These are phyloP conservation scores for Idris sp. DNA, from an alignment of 1,140 invertebrate genomes.

Conservation along the genomic window DNA sequence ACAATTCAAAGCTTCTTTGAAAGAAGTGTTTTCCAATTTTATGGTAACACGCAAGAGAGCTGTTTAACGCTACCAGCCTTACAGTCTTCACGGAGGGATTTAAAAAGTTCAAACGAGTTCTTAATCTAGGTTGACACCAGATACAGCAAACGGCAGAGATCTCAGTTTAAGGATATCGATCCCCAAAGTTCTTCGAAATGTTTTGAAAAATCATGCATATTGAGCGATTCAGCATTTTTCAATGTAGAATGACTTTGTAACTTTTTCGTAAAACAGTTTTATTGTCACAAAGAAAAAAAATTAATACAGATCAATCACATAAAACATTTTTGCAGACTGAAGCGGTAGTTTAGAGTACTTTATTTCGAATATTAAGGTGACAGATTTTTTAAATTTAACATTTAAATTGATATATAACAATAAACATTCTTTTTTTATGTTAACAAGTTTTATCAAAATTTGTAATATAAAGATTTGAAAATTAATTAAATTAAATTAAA, in stretches of 20 bases:
- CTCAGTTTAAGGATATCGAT: constrained; percentile 48
- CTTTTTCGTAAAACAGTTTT: constrained; percentile 36
- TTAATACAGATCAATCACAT: constrained; percentile 13
- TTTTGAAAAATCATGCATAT: constrained; percentile 40
- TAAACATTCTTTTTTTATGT: too few relatives aligned
- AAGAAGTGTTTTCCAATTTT: constrained; percentile 55
- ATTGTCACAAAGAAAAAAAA: constrained; percentile 17
- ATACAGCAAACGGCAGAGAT: constrained; percentile 44
- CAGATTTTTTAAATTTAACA: too few relatives aligned
- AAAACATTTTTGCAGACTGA: constrained; percentile 17
- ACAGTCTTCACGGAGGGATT: constrained; percentile 39
- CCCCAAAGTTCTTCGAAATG: constrained; percentile 37
- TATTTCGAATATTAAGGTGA: too few relatives aligned
- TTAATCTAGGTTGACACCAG: constrained; percentile 57
- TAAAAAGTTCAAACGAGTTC: constrained; percentile 61
- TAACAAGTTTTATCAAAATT: too few relatives aligned
- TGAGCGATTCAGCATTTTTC: constrained; percentile 35
- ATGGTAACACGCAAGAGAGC: constrained; percentile 47
- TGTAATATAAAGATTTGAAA: too few relatives aligned
- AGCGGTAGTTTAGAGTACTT: too few relatives aligned
- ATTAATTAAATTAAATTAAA: too few relatives aligned
- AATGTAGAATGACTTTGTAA: constrained; percentile 29
- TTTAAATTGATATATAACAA: too few relatives aligned
- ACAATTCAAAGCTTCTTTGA: constrained; percentile 31
- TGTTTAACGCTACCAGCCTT: constrained; percentile 41